Evolutionary conservation across 2,888 invertebrate species (phyloP).

Genomic region (Sinodicranocentrus sp.): DNA sequence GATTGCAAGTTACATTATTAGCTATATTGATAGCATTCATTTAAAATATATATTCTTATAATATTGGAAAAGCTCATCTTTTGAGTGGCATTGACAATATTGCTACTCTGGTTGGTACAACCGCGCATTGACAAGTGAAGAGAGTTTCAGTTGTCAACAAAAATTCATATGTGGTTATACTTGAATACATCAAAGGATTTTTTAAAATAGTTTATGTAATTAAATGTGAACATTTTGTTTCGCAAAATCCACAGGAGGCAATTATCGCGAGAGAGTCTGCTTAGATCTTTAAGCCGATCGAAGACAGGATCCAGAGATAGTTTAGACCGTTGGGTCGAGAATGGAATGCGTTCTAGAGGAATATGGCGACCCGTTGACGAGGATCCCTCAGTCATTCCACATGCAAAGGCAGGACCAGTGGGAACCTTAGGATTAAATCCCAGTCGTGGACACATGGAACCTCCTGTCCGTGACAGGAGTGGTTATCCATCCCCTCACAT

Average conservation of each 20-base stretch:
- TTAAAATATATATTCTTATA: constrained; percentile 6
- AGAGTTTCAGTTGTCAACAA: no score
- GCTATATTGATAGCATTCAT: no score
- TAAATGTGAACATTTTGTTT: no score
- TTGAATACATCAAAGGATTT: no score
- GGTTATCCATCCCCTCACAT: constrained; percentile 60
- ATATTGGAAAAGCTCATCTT: no score
- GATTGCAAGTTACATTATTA: no score
- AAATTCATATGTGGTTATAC: no score
- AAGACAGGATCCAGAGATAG: constrained; percentile 76
- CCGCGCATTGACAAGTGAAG: no score
- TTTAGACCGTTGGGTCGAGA: constrained; percentile 76
- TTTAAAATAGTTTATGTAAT: no score
- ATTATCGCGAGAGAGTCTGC: constrained; percentile 75
- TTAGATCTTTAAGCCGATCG: constrained; percentile 75
- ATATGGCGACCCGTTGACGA: constrained; percentile 70
- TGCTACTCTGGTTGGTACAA: no score
- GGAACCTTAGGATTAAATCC: constrained; percentile 38
- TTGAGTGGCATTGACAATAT: no score
- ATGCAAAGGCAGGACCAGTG: constrained; percentile 34
- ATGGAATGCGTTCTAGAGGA: constrained; percentile 73
- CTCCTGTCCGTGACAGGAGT: constrained; percentile 27
- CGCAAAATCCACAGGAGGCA: no score
- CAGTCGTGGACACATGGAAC: constrained; percentile 43
- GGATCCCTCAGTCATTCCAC: constrained; percentile 16